phyloP scores from a whole-genome alignment of 2,113 vertebrate genomes.

The Pycnonotus jocosus region DNA sequence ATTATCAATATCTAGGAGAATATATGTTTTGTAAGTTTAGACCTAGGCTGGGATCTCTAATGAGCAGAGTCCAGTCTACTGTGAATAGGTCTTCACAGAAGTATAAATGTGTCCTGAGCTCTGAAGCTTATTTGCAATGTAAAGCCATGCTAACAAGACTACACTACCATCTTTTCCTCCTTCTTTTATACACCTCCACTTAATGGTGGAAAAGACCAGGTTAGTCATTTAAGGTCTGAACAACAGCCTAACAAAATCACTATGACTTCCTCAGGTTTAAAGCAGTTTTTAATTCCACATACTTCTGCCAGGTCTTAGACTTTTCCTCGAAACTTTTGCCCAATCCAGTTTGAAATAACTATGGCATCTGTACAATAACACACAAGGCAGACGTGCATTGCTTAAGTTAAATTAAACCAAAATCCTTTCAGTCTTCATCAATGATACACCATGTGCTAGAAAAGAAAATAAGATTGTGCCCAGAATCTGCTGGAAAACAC shows the following conservation, averaged over 20 bases:
- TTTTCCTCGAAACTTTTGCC: neutral
- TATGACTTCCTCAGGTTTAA: neutral
- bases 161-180: neutral
- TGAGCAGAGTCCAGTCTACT: neutral
- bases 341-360: neutral
- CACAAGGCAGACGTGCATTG: neutral
- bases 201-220: neutral
- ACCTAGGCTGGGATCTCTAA: neutral
- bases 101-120: neutral
- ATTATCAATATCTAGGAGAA: neutral
- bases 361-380: neutral
- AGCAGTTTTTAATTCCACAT: neutral
- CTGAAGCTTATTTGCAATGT: neutral
- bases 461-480: neutral
- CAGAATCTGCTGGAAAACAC: constrained; percentile 14
- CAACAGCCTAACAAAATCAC: neutral
- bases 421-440: neutral
- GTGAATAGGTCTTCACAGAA: neutral
- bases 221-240: neutral
- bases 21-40: neutral
- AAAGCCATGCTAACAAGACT: neutral
- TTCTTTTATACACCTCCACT: neutral
- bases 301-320: neutral
- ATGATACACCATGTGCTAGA: neutral
- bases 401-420: neutral